A percentile compares a stretch with the other conserved stretches of the same genome.
These are phyloP conservation scores for Macropus fuliginosus DNA, from an alignment of 2,797 vertebrate genomes.

Conservation along the genomic window DNA sequence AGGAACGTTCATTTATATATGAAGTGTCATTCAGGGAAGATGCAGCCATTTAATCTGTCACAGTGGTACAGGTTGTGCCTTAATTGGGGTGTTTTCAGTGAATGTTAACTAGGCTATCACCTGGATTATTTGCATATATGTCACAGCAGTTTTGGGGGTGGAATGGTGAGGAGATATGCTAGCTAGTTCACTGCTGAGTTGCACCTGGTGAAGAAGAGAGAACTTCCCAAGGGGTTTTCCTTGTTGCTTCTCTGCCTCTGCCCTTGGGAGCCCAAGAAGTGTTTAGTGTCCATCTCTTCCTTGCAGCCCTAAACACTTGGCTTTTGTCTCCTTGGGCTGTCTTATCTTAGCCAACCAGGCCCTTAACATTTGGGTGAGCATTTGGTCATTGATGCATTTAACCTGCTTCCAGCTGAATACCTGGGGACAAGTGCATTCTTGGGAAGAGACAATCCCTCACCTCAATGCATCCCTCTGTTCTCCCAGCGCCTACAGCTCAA, in stretches of 20 bases:
- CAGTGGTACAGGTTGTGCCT: background rate
- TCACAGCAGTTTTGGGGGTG: fast-evolving
- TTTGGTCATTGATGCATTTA: background rate
- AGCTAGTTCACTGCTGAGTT: background rate
- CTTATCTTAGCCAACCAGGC: conserved; percentile 56
- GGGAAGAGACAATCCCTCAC: background rate
- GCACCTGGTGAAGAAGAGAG: background rate
- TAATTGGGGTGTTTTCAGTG: background rate
- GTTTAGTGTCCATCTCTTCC: background rate
- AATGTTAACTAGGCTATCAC: background rate
- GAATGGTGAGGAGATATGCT: background rate
- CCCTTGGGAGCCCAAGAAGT: background rate
- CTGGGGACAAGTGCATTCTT: conserved; percentile 35
- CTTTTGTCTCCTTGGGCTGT: conserved; percentile 53
- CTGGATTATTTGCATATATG: background rate
- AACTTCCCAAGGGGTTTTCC: background rate
- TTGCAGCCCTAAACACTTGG: conserved; percentile 40
- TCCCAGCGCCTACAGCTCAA: background rate
- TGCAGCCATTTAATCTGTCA: background rate
- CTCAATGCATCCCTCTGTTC: conserved; percentile 59
- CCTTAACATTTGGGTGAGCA: background rate
- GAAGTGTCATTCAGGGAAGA: background rate
- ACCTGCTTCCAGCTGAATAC: conserved; percentile 10
- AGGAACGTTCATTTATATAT: background rate
- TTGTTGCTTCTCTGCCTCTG: background rate